Conservation (phyloP, 1,140 invertebrate species). For the Conopomorpha cramerella region DNA sequence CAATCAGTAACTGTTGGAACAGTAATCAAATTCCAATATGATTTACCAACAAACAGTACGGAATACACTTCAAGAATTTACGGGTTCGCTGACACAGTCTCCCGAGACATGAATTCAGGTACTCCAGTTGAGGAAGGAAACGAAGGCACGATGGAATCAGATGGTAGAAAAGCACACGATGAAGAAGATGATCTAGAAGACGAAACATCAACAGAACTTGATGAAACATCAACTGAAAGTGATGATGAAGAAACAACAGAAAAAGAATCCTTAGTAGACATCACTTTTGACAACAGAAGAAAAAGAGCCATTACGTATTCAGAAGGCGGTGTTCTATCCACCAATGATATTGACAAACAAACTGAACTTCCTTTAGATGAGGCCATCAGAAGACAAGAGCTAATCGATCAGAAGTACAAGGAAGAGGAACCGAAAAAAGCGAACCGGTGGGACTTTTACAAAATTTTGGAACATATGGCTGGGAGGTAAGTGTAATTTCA, state of each 20-base stretch:
- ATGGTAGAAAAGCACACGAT: slow-evolving; percentile 12
- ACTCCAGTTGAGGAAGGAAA: slow-evolving; percentile 13
- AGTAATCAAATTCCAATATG: slow-evolving; percentile 67
- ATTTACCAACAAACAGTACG: slow-evolving; percentile 63
- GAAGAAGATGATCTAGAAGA: slow-evolving; percentile 11
- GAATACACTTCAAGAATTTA: slow-evolving; percentile 64
- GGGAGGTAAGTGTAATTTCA: slow-evolving; percentile 55
- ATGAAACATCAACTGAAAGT: slow-evolving; percentile 5
- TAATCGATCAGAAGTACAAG: slow-evolving; percentile 30
- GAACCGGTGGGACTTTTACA: slow-evolving; percentile 68
- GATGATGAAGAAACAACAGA: slow-evolving; percentile 7
- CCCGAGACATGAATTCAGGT: slow-evolving; percentile 32
- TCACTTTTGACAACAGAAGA: slow-evolving; percentile 33
- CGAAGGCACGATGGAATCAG: slow-evolving; percentile 10
- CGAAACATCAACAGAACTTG: too few species aligned
- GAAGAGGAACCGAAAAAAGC: slow-evolving; percentile 39
- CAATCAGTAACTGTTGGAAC: slow-evolving; percentile 66
- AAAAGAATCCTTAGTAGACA: slow-evolving; percentile 40
- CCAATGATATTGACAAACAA: slow-evolving; percentile 13
- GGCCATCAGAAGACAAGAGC: slow-evolving; percentile 38
- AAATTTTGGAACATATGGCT: slow-evolving; percentile 61
- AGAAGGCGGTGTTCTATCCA: slow-evolving; percentile 31
- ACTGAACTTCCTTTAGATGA: slow-evolving; percentile 31
- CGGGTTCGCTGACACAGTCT: slow-evolving; percentile 49
- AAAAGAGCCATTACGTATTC: slow-evolving; percentile 31